A percentile compares a stretch with the other conserved stretches of the same genome.
Conservation (phyloP, 2,888 invertebrate genomes). For the Crocallis elinguaria region DNA sequence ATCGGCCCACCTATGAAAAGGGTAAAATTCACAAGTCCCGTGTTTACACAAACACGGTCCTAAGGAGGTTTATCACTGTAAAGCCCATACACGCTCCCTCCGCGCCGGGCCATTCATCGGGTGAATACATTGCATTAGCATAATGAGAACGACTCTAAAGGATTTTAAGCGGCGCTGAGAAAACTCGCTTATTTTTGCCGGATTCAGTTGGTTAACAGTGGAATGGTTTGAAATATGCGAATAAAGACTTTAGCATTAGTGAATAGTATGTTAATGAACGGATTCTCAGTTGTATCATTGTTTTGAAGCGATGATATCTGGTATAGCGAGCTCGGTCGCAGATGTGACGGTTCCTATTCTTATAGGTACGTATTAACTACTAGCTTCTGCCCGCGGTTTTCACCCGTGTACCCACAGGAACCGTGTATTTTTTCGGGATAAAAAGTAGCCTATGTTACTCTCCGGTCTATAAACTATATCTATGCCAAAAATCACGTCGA, state of each 20-base stretch:
- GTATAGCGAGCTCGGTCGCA: too few relatives aligned
- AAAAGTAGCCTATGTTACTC: too few relatives aligned
- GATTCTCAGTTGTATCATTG: too few relatives aligned
- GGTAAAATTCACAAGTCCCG: slow-evolving; percentile 18
- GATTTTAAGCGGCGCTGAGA: slow-evolving; percentile 49
- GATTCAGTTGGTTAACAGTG: slow-evolving; percentile 10
- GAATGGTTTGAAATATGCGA: slow-evolving; percentile 1
- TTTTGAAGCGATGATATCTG: neutral
- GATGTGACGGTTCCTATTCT: too few relatives aligned
- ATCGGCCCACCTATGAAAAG: slow-evolving; percentile 15
- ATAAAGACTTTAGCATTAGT: neutral
- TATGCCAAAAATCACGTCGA: too few relatives aligned
- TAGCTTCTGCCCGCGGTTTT: too few relatives aligned
- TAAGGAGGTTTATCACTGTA: slow-evolving; percentile 53
- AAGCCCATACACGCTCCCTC: slow-evolving; percentile 43
- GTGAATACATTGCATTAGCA: slow-evolving; percentile 63
- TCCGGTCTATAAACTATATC: too few relatives aligned
- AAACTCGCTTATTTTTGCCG: slow-evolving; percentile 19
- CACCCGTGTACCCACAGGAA: too few relatives aligned
- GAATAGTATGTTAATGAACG: neutral
- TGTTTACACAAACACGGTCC: slow-evolving; percentile 32
- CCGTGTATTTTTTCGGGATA: too few relatives aligned
- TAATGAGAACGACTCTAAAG: slow-evolving; percentile 60
- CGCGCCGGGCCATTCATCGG: slow-evolving; percentile 42
- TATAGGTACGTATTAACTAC: too few relatives aligned